Base-by-base conservation (phyloP, 2,113 vertebrate genomes). In the Anguilla japonica region DNA sequence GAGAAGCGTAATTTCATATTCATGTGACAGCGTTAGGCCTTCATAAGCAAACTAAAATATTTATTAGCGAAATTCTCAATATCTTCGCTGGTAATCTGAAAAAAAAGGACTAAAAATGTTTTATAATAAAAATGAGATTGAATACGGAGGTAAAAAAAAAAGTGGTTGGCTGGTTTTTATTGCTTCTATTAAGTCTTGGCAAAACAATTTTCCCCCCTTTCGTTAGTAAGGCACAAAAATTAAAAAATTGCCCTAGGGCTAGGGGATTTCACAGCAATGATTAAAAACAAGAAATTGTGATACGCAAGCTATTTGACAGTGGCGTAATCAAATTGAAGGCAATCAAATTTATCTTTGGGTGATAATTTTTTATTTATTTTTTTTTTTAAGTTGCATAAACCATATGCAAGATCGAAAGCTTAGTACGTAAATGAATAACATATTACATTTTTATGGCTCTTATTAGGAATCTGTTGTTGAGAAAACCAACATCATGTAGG, bases 241-340 rank as follows among this genome's bases (percentile, higher is more conserved):
- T 99, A 98, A 98, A 98, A 98, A 95, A 94, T 93, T 95, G 96
- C 97, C 98, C 97, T 95, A 91, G 93, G 97, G 97, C 97, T 95
- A 93, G 93, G 93, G 93, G 95, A 95, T 96, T 92, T 97, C 97
- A 97, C 97, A 97, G 97, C 96, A 97, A 96, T 99, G 97, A 99
- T 99, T 99, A 98, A 98, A 98, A 98, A 96, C 96, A 96, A 96
- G 97, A 96, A 97, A 98, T 97, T 96, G 96, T 97, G 96, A 98
- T 96, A 95, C 97, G 97, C 97, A 96, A 96, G 95, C 95, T 94
- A 97, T 97, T 96, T 98, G 96, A 98, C 97, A 97, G 96, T 96
- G 96, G 96, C 91, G 93, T 98, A 98, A 98, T 98, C 97, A 98
- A 96, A 98, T 98, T 98, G 96, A 98, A 75, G 71, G 26, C 71